A percentile compares a stretch with the other conserved stretches of the same genome.
phyloP scores from a whole-genome alignment of 2,888 invertebrate species.

The Ypsolopha scabrella region DNA sequence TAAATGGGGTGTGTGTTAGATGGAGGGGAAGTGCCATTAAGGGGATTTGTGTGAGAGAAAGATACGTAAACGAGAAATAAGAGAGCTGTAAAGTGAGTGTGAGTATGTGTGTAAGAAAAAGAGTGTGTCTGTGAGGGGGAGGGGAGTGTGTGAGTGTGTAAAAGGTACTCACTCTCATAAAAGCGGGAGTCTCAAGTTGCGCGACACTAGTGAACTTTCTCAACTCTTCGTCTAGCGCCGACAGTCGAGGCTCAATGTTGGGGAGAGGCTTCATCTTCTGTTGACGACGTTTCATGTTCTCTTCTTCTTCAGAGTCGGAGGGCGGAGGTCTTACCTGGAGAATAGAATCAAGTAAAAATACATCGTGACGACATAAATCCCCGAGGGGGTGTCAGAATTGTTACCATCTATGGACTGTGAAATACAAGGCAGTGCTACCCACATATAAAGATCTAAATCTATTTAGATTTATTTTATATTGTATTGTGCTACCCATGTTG shows the following conservation, averaged over 20 bases:
- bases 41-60: no score
- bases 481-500: no score
- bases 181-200: conserved; percentile 45
- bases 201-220: conserved; percentile 46
- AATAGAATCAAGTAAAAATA: background rate
- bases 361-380: no score
- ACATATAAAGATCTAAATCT: no score
- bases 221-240: conserved; percentile 37
- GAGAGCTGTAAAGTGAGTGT: background rate
- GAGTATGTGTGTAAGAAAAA: background rate
- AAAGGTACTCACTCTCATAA: conserved; percentile 43
- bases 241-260: conserved; percentile 18
- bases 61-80: no score
- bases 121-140: background rate
- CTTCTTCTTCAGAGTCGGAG: conserved; percentile 48
- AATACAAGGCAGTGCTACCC: no score
- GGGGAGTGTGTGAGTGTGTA: background rate
- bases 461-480: no score
- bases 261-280: conserved; percentile 30
- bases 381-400: no score
- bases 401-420: no score
- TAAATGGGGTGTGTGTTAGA: no score
- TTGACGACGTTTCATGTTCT: conserved; percentile 20
- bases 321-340: conserved; percentile 47
- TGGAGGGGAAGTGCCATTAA: no score